Base-by-base conservation (phyloP, 2,797 vertebrate species). In the Enteromius paludinosus region DNA sequence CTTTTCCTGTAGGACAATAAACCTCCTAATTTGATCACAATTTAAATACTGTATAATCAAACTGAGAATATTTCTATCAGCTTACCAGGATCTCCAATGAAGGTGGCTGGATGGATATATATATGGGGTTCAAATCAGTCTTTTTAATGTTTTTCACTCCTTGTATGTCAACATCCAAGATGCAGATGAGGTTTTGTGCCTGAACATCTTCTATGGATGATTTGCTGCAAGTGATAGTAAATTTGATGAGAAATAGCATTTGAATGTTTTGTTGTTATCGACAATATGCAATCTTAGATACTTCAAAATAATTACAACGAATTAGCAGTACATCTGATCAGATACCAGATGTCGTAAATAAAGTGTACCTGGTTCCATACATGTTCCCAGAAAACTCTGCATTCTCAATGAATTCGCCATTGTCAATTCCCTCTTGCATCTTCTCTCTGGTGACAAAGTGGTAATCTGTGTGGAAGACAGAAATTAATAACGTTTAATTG, bases 141-240 rank as follows among this genome's bases (percentile, higher is more conserved):
- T 94, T 94, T 93, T 99, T 99, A 87, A 99, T 96, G 93, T 94
- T 97, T 83, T 88, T 96, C 81, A 99, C 98, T 0, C 98, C 98
- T 90, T 99, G 98, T 90, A 99, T 96, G 90, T 99, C 98, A 11
- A 99, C 94, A 47, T 99, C 98, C 2, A 99, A 93, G 86, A 99
- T 94, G 41, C 98, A 99, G 94, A 99, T 99, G 79, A 96, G 94
- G 90, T 99, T 99, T 92, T 95, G 91, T 62, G 97, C 96, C 90
- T 94, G 96, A 25, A 99, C 97, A 0, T 97, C 97, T 86, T 95
- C 95, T n/a, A 99, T 94, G 0, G 98, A 96, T 0, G 94, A 94
- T 94, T 98, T 99, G 90, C 98, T 99, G 87, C 9, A 81, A 30
- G 28, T n/a, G 20, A 62, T 0, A 74, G 52, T 45, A 23, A 38